Percentiles rank a stretch among this genome's conserved stretches.
Conservation (phyloP, 2,888 invertebrate genomes). For the Didymodactylos carnosus region DNA sequence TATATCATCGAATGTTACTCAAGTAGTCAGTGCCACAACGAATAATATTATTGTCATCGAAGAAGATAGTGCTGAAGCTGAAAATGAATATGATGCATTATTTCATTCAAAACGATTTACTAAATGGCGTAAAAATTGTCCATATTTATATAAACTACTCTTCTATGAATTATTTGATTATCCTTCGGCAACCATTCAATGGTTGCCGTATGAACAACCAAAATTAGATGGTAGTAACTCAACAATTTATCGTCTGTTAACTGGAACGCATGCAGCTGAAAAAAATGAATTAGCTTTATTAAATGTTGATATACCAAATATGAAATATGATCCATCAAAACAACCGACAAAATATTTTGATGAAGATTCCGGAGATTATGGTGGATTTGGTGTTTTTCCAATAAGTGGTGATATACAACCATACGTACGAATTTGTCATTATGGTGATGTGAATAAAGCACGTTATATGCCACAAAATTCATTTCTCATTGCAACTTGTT, state of each 20-base stretch:
- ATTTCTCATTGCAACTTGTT: conserved; percentile 14
- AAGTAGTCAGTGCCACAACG: too few relatives aligned
- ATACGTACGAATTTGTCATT: conserved; percentile 5
- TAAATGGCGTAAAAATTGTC: neutral
- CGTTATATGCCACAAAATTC: conserved; percentile 16
- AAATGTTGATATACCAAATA: neutral
- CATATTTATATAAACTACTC: neutral
- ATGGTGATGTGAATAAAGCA: conserved; percentile 15
- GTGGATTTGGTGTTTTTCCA: neutral
- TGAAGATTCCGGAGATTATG: neutral
- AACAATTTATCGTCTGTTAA: neutral
- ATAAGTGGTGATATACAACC: neutral
- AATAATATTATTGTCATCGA: too few relatives aligned
- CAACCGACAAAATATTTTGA: neutral
- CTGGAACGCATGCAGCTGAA: neutral
- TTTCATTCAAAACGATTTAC: neutral
- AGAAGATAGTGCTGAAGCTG: neutral
- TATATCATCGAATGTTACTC: too few relatives aligned
- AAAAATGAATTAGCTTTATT: neutral
- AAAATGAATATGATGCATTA: neutral
- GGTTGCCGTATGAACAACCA: neutral
- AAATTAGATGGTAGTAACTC: neutral
- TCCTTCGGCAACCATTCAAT: neutral
- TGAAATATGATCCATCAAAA: neutral
- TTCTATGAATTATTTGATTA: neutral